Conservation (phyloP, 2,113 vertebrate genomes). For the Gnathonemus longibarbis region DNA sequence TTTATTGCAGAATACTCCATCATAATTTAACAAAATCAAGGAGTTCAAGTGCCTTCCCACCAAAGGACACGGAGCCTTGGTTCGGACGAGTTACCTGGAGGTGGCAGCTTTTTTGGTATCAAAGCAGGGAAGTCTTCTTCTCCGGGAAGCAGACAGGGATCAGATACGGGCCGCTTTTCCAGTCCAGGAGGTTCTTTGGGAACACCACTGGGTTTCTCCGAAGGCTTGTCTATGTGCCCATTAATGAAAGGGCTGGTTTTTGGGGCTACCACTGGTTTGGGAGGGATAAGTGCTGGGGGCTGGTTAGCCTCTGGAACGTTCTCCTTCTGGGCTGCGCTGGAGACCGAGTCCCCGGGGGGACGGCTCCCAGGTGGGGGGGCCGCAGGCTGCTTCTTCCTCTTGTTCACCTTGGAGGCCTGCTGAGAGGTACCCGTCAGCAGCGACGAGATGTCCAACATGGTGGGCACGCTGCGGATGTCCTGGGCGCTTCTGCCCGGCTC, state of each 20-base stretch:
- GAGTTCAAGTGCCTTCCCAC: background rate
- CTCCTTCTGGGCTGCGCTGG: slow-evolving; percentile 48
- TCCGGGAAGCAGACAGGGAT: slow-evolving; percentile 53
- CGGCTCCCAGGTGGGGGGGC: background rate
- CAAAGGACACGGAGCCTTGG: background rate
- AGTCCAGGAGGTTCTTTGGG: slow-evolving; percentile 59
- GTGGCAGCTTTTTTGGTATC: slow-evolving; percentile 70
- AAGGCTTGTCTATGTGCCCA: slow-evolving; percentile 62
- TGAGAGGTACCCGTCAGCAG: slow-evolving; percentile 67
- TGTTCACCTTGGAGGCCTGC: slow-evolving; percentile 60
- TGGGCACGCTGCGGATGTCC: slow-evolving; percentile 68
- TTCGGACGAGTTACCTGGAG: slow-evolving; percentile 68
- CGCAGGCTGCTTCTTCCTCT: slow-evolving; percentile 71
- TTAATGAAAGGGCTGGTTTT: slow-evolving; percentile 58
- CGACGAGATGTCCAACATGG: slow-evolving; percentile 78
- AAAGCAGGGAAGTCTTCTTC: slow-evolving; percentile 92
- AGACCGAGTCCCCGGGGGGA: rapidly evolving
- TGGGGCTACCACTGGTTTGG: slow-evolving; percentile 19
- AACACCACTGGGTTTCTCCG: slow-evolving; percentile 25
- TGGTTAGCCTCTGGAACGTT: slow-evolving; percentile 59
- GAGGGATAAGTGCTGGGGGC: slow-evolving; percentile 28
- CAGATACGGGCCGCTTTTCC: slow-evolving; percentile 49
- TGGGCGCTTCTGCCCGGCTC: slow-evolving; percentile 57
- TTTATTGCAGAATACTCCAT: background rate
- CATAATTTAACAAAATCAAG: background rate